Percentiles rank a stretch among this genome's conserved stretches.
phyloP scores from a whole-genome alignment of 1,140 invertebrate species.

The Triops longicaudatus region DNA sequence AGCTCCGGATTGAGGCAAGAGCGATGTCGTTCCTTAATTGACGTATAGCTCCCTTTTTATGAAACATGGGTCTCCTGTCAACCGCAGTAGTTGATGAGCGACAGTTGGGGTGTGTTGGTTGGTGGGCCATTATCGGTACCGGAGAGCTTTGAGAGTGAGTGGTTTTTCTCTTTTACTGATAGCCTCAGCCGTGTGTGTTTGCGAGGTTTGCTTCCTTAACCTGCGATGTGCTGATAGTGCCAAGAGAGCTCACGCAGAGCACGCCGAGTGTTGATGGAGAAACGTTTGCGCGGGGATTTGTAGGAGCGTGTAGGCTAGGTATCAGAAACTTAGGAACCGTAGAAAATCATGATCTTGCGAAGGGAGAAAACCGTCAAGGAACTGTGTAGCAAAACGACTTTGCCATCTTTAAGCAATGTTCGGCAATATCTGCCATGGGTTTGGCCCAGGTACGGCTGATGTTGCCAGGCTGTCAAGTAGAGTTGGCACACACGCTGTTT shows the following conservation, averaged over 20 bases:
- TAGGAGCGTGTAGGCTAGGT: too few relatives aligned
- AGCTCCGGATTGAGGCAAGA: neutral
- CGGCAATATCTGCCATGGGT: neutral
- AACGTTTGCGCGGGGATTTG: neutral
- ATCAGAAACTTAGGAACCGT: neutral
- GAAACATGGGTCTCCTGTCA: conserved; percentile 13
- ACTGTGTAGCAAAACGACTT: neutral
- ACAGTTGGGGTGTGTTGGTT: conserved; percentile 14
- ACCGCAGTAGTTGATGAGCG: conserved; percentile 14
- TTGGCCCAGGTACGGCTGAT: neutral
- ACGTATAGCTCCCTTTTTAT: conserved; percentile 7
- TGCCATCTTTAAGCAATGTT: neutral
- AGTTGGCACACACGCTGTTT: too few relatives aligned
- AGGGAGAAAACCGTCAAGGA: neutral
- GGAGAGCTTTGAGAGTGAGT: neutral
- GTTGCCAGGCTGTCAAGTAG: neutral
- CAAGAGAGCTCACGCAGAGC: neutral
- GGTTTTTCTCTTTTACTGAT: neutral
- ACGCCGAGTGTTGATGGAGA: neutral
- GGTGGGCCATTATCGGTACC: conserved; percentile 9
- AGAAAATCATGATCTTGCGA: neutral
- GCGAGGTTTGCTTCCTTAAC: neutral
- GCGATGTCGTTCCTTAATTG: neutral
- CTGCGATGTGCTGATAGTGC: neutral
- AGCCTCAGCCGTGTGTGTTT: neutral